Conservation (phyloP, 2,888 invertebrate species). For the Prenolepis imparis region DNA sequence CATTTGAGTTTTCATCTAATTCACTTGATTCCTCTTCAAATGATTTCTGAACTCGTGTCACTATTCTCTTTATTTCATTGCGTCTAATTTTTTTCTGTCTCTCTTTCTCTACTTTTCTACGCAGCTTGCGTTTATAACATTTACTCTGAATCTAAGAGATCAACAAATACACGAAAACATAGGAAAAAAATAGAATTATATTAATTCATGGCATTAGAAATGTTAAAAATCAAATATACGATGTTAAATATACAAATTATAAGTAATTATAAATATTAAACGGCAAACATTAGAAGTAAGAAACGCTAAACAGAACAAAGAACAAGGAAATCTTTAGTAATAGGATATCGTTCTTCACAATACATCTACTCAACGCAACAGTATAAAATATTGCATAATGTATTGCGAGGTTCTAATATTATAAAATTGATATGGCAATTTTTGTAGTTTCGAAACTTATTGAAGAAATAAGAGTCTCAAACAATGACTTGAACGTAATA, state of each 20-base stretch:
- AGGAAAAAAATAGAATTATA: not conserved
- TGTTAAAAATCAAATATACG: not conserved
- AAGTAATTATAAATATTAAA: not conserved
- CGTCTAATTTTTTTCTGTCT: constrained; percentile 14
- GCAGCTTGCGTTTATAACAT: constrained; percentile 10
- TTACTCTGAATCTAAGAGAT: not conserved
- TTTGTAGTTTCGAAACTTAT: too few species aligned
- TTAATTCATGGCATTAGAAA: not conserved
- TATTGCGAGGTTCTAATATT: too few species aligned
- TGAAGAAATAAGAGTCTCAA: not conserved
- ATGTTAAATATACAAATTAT: constrained; percentile 7
- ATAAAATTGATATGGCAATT: too few species aligned
- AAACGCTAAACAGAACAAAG: not conserved
- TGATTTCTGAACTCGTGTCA: constrained; percentile 2
- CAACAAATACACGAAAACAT: not conserved
- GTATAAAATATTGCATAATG: too few species aligned
- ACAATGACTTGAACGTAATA: not conserved
- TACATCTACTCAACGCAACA: too few species aligned
- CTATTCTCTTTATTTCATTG: not conserved
- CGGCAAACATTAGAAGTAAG: not conserved
- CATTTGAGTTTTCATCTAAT: constrained; percentile 10
- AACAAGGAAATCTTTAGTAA: not conserved
- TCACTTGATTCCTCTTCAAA: not conserved
- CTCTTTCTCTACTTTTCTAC: not conserved
- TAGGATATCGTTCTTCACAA: too few species aligned